Conservation (phyloP, 2,888 invertebrate species). For the Chrysotoxum bicinctum region DNA sequence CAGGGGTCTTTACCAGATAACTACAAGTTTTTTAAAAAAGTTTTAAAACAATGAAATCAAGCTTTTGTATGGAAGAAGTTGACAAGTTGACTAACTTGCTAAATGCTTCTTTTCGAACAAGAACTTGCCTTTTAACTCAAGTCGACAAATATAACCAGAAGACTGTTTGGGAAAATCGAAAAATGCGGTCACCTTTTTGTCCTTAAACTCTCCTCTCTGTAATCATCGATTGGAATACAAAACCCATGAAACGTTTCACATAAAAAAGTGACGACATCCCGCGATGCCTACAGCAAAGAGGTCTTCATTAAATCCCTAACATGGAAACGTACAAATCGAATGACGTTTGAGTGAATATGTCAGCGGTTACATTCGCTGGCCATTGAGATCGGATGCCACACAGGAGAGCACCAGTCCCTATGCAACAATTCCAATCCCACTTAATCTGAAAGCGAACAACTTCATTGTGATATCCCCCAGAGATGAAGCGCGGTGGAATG, state of each 20-base stretch:
- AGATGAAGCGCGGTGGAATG: constrained; percentile 54
- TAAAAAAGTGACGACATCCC: constrained; percentile 58
- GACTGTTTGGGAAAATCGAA: not conserved
- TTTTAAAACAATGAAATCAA: too few species aligned
- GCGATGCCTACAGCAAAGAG: constrained; percentile 52
- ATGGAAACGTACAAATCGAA: constrained; percentile 62
- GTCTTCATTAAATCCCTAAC: constrained; percentile 67
- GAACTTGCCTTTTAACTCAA: too few species aligned
- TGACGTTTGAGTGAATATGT: constrained; percentile 70
- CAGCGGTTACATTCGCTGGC: constrained; percentile 51
- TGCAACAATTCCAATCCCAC: constrained; percentile 61
- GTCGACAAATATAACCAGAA: too few species aligned
- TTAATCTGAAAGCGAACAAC: constrained; percentile 69
- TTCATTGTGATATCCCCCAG: constrained; percentile 66
- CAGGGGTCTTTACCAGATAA: too few species aligned
- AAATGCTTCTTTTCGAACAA: too few species aligned
- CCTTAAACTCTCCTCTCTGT: constrained; percentile 5
- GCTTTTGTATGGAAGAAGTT: too few species aligned
- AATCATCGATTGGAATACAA: constrained; percentile 28
- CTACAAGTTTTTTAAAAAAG: too few species aligned
- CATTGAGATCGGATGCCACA: constrained; percentile 55
- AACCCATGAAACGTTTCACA: constrained; percentile 17
- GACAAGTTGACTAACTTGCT: too few species aligned
- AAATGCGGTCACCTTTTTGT: not conserved
- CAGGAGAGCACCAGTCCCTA: constrained; percentile 44